These are phyloP conservation scores for Druon quercuslanigerum DNA, from an alignment of 1,140 invertebrate species.

Conservation along the genomic window DNA sequence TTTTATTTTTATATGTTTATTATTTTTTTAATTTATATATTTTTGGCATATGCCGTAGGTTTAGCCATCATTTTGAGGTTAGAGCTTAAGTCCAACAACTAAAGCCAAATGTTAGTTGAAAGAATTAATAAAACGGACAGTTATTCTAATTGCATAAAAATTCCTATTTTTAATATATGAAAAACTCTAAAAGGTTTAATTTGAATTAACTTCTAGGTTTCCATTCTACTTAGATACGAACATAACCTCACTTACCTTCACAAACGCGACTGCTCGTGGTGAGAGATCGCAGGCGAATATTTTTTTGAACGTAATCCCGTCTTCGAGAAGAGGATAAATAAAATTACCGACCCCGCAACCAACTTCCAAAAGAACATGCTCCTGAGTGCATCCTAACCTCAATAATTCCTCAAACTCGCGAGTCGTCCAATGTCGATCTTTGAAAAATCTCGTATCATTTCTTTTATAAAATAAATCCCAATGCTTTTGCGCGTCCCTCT, in stretches of 20 bases:
- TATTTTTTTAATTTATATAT: too few species aligned
- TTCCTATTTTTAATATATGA: too few species aligned
- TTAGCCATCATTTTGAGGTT: too few species aligned
- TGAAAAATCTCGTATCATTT: slow-evolving; percentile 94
- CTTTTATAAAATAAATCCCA: slow-evolving; percentile 99
- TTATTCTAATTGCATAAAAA: too few species aligned
- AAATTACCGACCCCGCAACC: slow-evolving; percentile 99
- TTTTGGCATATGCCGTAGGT: too few species aligned
- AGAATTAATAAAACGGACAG: too few species aligned
- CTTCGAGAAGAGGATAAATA: slow-evolving; percentile 93
- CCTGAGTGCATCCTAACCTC: slow-evolving; percentile 62
- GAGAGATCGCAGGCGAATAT: slow-evolving; percentile 98
- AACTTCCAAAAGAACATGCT: slow-evolving; percentile 84
- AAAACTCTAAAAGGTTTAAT: too few species aligned
- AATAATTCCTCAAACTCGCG: slow-evolving; percentile 93
- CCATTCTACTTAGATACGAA: slow-evolving; percentile 33
- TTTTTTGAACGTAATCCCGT: slow-evolving; percentile 81
- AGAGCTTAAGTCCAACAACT: too few species aligned
- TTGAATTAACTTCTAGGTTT: slow-evolving; percentile 48
- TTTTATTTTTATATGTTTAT: too few species aligned
- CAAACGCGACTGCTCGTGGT: slow-evolving; percentile 90
- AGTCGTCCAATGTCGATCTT: slow-evolving; percentile 97
- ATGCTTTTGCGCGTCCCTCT: slow-evolving; percentile 91
- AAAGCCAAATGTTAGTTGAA: too few species aligned
- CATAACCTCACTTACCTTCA: slow-evolving; percentile 79